Conservation (phyloP, 1,140 invertebrate species). For the Nasonia vitripennis region DNA sequence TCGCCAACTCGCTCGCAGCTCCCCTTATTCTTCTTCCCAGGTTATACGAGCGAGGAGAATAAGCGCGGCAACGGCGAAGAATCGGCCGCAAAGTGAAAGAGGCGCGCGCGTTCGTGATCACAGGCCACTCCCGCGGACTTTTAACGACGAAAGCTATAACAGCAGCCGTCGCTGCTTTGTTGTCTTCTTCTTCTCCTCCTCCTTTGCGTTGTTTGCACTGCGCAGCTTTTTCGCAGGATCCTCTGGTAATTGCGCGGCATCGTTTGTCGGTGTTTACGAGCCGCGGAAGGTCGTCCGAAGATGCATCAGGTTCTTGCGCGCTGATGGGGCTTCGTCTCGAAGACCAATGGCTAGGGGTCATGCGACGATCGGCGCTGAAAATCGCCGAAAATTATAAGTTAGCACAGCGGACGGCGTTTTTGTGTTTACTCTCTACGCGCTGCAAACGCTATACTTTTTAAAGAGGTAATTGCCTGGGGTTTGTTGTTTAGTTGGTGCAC, state of each 20-base stretch:
- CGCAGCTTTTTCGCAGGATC: neutral
- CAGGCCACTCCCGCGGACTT: neutral
- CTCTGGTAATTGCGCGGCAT: neutral
- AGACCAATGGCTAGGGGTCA: constrained; percentile 32
- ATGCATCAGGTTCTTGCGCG: no score
- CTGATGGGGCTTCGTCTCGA: neutral
- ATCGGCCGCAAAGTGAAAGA: constrained; percentile 3
- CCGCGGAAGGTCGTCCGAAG: neutral
- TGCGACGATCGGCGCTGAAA: constrained; percentile 66
- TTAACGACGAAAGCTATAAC: constrained; percentile 9
- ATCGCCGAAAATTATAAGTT: constrained; percentile 35
- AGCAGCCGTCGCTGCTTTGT: neutral
- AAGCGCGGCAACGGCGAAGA: neutral
- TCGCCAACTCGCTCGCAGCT: no score
- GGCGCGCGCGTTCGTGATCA: constrained; percentile 5
- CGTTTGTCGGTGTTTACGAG: neutral
- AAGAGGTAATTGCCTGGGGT: no score
- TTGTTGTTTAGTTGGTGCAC: no score
- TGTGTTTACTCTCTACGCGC: no score
- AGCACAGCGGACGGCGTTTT: neutral
- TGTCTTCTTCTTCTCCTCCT: neutral
- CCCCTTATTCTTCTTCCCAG: neutral
- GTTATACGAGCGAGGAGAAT: neutral
- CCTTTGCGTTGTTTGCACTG: constrained; percentile 7
- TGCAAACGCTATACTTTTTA: no score